phyloP scores from a whole-genome alignment of 2,888 invertebrate genomes.

The Toxonevra muliebris region DNA sequence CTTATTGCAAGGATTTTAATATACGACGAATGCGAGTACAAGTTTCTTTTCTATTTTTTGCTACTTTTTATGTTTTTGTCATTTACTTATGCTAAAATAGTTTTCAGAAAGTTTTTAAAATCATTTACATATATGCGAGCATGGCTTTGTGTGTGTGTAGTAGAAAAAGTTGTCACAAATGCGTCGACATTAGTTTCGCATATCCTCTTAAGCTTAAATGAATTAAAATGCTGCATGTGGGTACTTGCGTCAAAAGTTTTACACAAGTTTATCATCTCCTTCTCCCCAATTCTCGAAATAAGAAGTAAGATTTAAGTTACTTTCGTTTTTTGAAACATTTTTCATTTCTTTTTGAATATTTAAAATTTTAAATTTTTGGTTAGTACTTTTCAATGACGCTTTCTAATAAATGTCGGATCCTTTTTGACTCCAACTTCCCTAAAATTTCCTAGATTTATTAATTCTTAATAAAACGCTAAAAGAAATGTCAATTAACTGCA shows the following conservation, averaged over 20 bases:
- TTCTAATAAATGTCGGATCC: too few species aligned
- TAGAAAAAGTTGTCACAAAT: neutral
- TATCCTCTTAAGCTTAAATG: conserved; percentile 15
- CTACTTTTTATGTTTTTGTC: conserved; percentile 4
- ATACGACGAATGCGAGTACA: neutral
- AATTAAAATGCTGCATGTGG: conserved; percentile 10
- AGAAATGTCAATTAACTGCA: too few species aligned
- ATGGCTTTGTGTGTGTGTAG: neutral
- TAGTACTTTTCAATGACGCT: too few species aligned
- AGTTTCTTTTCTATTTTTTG: neutral
- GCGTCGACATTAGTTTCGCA: conserved; percentile 25
- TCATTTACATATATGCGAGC: neutral
- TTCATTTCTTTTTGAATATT: too few species aligned
- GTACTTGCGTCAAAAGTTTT: neutral
- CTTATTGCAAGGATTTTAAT: conserved; percentile 21
- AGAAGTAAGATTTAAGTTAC: too few species aligned
- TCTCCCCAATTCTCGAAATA: too few species aligned
- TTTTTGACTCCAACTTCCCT: too few species aligned
- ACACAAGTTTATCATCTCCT: too few species aligned
- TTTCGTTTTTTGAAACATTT: too few species aligned
- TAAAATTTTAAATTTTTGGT: too few species aligned
- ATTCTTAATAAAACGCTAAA: too few species aligned
- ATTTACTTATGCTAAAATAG: conserved; percentile 28
- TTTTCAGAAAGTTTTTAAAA: conserved; percentile 26
- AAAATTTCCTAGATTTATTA: too few species aligned